A percentile compares a stretch with the other conserved stretches of the same genome.
phyloP scores from a whole-genome alignment of 2,888 invertebrate genomes.

The Antitype chi region DNA sequence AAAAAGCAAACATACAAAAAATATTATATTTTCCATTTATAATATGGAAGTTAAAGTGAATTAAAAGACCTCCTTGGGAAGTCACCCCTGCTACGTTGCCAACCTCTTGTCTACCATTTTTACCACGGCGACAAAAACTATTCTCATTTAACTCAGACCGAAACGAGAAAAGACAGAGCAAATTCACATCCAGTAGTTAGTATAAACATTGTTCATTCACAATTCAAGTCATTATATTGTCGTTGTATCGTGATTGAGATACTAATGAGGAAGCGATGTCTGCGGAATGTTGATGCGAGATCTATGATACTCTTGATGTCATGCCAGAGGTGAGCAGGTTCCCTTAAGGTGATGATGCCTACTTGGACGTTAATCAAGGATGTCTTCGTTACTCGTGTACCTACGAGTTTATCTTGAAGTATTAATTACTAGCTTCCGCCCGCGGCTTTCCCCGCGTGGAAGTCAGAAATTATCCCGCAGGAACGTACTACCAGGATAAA shows the following conservation, averaged over 20 bases:
- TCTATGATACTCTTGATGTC: conserved; percentile 56
- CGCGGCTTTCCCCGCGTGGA: too few relatives aligned
- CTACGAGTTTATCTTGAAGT: conserved; percentile 12
- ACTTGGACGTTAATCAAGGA: conserved; percentile 51
- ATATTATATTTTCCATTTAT: too few relatives aligned
- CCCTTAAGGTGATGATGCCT: conserved; percentile 36
- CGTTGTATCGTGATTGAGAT: conserved; percentile 62
- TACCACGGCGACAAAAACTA: not conserved
- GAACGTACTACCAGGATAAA: too few relatives aligned
- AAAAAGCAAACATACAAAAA: too few relatives aligned
- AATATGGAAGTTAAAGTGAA: not conserved
- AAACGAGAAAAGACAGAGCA: conserved; percentile 2
- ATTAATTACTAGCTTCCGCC: too few relatives aligned
- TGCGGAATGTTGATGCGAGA: conserved; percentile 59
- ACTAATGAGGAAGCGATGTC: conserved; percentile 71
- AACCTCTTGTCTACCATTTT: not conserved
- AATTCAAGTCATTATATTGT: conserved; percentile 67
- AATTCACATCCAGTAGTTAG: conserved; percentile 24
- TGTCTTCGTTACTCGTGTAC: conserved; percentile 18
- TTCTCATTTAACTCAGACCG: not conserved
- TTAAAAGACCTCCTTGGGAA: not conserved
- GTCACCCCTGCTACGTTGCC: not conserved
- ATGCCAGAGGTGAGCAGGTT: conserved; percentile 67
- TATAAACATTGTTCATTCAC: conserved; percentile 59
- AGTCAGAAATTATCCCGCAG: too few relatives aligned